These are phyloP conservation scores for Cricetomys ansorgei DNA, from an alignment of 2,113 vertebrate species.

Conservation along the genomic window DNA sequence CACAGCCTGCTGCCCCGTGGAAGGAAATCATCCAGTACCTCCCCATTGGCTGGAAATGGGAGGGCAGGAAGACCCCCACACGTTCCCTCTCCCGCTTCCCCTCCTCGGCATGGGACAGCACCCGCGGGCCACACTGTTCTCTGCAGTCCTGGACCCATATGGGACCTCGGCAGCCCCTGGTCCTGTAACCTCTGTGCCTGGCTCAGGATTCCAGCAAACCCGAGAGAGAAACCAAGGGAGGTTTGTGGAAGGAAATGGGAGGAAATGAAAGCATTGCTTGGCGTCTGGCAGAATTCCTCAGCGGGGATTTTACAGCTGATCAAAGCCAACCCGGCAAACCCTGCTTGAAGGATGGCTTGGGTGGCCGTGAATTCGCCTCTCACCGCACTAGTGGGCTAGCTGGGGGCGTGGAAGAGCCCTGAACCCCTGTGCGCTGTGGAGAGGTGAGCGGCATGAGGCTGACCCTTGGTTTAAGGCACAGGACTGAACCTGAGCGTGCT, in stretches of 20 bases:
- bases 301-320: not conserved
- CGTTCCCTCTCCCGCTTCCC: not conserved
- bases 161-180: not conserved
- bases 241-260: not conserved
- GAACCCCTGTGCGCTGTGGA: not conserved
- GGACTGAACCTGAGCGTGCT: not conserved
- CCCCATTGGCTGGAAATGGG: no score
- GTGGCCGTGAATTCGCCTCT: not conserved
- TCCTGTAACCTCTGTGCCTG: not conserved
- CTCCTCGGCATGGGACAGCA: not conserved
- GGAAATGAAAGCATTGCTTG: not conserved
- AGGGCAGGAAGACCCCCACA: not conserved
- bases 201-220: not conserved
- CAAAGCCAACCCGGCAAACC: not conserved
- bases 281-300: conserved; percentile 9
- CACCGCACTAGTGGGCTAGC: not conserved
- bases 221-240: not conserved
- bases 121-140: fast-evolving
- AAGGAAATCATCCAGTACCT: not conserved
- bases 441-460: not conserved
- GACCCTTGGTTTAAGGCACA: not conserved
- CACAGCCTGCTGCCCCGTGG: not conserved
- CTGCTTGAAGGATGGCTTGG: not conserved
- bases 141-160: not conserved
- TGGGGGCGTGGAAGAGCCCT: not conserved